Evolutionary conservation across 64 coral and sea anemone species (phyloP).

Genomic region (Trachythela sp.): DNA sequence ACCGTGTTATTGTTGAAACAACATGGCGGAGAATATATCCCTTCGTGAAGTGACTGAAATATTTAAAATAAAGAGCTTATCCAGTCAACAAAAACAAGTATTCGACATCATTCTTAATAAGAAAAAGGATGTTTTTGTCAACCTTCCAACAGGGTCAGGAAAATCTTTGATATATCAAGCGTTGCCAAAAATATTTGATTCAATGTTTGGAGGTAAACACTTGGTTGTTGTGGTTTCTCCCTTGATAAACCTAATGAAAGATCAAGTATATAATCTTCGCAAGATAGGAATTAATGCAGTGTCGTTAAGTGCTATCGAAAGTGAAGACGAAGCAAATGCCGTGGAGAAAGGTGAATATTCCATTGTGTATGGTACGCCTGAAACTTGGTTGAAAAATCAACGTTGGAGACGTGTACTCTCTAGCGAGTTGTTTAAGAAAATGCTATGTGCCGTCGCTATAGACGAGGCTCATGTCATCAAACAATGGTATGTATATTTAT

Average conservation of each 20-base stretch:
- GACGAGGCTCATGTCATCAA: background rate
- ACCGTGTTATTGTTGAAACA: no score
- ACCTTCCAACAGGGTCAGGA: background rate
- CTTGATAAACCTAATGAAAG: background rate
- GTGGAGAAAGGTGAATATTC: background rate
- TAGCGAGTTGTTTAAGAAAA: background rate
- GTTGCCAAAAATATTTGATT: background rate
- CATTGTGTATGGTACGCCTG: background rate
- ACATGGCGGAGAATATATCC: no score
- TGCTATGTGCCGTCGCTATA: background rate
- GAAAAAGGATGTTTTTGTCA: background rate
- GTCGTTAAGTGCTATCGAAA: background rate
- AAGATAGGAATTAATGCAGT: background rate
- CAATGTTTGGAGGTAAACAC: background rate
- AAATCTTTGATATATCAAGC: background rate
- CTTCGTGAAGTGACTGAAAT: no score
- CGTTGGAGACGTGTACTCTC: background rate
- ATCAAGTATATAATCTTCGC: background rate
- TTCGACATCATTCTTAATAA: background rate
- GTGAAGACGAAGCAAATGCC: background rate
- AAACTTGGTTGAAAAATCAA: background rate
- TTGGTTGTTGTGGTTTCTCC: background rate
- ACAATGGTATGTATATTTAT: conserved; percentile 6
- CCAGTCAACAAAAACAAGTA: no score
- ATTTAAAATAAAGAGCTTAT: no score